Base-by-base conservation (phyloP, 2,113 vertebrate species). In the Aythya baeri region DNA sequence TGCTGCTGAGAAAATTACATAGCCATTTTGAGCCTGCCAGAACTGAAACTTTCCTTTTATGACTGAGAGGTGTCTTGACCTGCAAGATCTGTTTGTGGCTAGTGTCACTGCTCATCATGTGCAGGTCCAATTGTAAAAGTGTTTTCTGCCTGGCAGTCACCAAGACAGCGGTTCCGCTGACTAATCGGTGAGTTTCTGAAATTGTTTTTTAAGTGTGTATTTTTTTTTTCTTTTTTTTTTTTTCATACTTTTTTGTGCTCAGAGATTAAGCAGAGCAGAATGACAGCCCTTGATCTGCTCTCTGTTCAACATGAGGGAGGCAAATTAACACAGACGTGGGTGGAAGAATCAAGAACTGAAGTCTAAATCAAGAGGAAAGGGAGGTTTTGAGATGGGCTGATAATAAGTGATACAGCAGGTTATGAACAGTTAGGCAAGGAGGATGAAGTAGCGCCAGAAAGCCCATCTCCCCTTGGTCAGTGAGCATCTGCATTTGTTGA, bases 281-380 rank as follows among this genome's bases (percentile, higher is more conserved):
- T 94, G 92, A 95, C 93, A 95, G 88, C 62, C 83, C 86, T 90
- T 92, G 81, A 92, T 96, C 58, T 93, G 80, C 81, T 93, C 88
- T 90, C 67, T 92, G 58, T 81, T 93, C 50, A 82, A 38, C 36
- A 83, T 27, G 94, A 92, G 68, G 88, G 94, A 97, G 92, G 95
- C 38, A 93, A 92, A 92, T 96, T 97, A 94, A 82, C 62, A 83
- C 81, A 84, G 75, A 43, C 0, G 93, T 96, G 67, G 94, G 91
- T 86, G 83, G 92, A 92, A 87, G 41, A 94, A 94, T 93, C 59
- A 88, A 94, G 83, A 95, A 70, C 54, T 85, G 71, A 88, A 94
- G 59, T 77, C 67, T 91, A 92, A 95, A 95, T 92, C 67, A 87
- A 92, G 83, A 94, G 25, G 59, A 91, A 92, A 91, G 66, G 57